Base-by-base conservation (phyloP, 2,888 invertebrate genomes). In the Drosophila austrosaltans region DNA sequence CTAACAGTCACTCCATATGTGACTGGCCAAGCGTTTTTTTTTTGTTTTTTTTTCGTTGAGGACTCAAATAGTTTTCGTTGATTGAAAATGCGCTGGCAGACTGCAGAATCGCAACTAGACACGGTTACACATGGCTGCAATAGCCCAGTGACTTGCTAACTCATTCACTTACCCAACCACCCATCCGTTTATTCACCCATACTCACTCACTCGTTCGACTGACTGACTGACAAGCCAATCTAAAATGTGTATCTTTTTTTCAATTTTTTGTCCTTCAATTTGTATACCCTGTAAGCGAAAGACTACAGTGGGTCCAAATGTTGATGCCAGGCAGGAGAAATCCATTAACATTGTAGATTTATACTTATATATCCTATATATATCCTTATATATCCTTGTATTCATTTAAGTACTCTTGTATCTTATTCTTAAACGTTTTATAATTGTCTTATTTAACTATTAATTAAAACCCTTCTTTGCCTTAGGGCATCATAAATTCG, bases 91-190 rank as follows among this genome's bases (percentile, higher is more conserved):
- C 48, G 48, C 48, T 48, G 48, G 48, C 22, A 48, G 48, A 22
- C 25, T 48, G 48, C 16, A 48, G 25, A 77, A 82, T 75, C 57
- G 69, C 69, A 76, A 54, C 78, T 69, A 66, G 65, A 66, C 69
- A 77, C 77, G 78, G 87, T 87, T 82, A 82, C 87, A 84, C 79
- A 74, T 71, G 77, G 78, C 63, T 81, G 84, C 81, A 78, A 72
- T 69, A 76, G 56, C 71, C 80, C 74, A 39, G 71, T 57, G 57
- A 57, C 39, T 57, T 36, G 57, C 57, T 20, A 48, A 48, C 48
- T 48, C 48, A 48, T 25, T 48, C 48, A 48, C 10, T 48, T 25
- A 48, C 3, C 25, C 22, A 10, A 1, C 22, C 57, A 39, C 6
- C 3, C 57, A 36, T 3, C 22, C 12, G 7, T 5, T 6, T 8